Conservation (phyloP, 2,113 vertebrate genomes). For the Corythoichthys haematopterus region DNA sequence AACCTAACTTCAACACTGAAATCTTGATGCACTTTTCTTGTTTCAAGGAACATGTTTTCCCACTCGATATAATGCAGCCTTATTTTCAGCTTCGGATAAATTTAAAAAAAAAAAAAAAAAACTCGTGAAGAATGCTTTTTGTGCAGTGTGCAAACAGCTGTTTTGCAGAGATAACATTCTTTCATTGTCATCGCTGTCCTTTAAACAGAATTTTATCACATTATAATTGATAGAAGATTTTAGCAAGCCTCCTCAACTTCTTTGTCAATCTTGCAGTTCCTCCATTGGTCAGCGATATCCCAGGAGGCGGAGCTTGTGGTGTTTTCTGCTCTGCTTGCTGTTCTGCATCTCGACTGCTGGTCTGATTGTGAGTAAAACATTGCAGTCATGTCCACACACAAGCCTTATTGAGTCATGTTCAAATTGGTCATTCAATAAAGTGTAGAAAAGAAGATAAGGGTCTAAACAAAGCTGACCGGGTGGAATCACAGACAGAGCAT, state of each 20-base stretch:
- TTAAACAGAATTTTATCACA: not conserved
- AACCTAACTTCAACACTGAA: not conserved
- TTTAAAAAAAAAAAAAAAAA: too few relatives aligned
- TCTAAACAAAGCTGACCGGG: too few relatives aligned
- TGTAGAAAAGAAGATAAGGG: too few relatives aligned
- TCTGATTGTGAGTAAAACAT: slow-evolving; percentile 77
- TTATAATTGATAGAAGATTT: not conserved
- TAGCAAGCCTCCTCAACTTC: slow-evolving; percentile 1
- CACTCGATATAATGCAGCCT: not conserved
- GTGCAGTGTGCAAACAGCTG: not conserved
- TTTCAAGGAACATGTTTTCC: not conserved
- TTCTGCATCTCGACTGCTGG: slow-evolving; percentile 82
- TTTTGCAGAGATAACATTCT: not conserved
- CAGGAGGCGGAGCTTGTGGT: slow-evolving; percentile 84
- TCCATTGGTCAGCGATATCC: slow-evolving; percentile 88
- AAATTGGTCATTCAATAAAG: too few relatives aligned
- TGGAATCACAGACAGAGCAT: too few relatives aligned
- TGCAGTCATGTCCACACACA: not conserved
- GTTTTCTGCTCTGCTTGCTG: slow-evolving; percentile 83
- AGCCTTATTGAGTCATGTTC: too few relatives aligned
- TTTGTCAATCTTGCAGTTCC: slow-evolving; percentile 65
- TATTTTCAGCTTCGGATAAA: not conserved
- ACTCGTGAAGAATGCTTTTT: not conserved
- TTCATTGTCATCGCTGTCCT: not conserved
- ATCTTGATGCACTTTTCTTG: not conserved